Conservation (phyloP, 2,888 invertebrate species). For the Phortica magna region DNA sequence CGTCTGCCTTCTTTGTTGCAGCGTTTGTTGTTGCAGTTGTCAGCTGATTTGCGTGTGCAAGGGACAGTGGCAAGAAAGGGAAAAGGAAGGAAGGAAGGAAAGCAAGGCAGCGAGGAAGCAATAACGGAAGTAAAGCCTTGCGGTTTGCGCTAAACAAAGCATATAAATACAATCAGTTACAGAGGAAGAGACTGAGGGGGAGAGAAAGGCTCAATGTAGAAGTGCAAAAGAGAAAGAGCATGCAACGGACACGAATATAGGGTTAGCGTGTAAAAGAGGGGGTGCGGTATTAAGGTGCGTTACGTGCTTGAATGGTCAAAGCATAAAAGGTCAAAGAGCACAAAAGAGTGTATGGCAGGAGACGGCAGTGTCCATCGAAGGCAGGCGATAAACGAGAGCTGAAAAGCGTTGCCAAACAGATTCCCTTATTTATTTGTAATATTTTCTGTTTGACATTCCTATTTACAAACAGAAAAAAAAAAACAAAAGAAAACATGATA, state of each 20-base stretch:
- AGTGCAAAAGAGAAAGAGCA: slow-evolving; percentile 41
- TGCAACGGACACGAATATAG: not conserved
- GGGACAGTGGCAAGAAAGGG: too few species aligned
- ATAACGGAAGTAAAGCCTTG: too few species aligned
- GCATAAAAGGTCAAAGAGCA: not conserved
- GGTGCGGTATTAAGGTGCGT: slow-evolving; percentile 15
- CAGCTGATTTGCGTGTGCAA: slow-evolving; percentile 19
- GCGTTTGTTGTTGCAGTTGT: slow-evolving; percentile 48
- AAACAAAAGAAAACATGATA: slow-evolving; percentile 51
- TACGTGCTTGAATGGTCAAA: slow-evolving; percentile 16
- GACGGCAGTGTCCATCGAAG: not conserved
- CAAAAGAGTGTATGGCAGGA: not conserved
- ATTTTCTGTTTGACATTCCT: too few species aligned
- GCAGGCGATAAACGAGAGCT: not conserved
- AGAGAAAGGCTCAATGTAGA: not conserved
- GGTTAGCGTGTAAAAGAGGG: slow-evolving; percentile 36
- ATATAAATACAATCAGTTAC: not conserved
- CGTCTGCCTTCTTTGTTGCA: too few species aligned
- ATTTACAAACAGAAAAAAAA: slow-evolving; percentile 24
- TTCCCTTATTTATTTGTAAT: too few species aligned
- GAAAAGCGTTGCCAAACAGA: not conserved
- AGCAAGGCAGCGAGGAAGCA: too few species aligned
- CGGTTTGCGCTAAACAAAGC: too few species aligned
- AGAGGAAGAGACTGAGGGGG: not conserved
- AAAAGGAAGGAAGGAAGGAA: too few species aligned